A percentile compares a stretch with the other conserved stretches of the same genome.
These are phyloP conservation scores for Nipponacmea schrenckii DNA, from an alignment of 2,888 invertebrate species.

Conservation along the genomic window DNA sequence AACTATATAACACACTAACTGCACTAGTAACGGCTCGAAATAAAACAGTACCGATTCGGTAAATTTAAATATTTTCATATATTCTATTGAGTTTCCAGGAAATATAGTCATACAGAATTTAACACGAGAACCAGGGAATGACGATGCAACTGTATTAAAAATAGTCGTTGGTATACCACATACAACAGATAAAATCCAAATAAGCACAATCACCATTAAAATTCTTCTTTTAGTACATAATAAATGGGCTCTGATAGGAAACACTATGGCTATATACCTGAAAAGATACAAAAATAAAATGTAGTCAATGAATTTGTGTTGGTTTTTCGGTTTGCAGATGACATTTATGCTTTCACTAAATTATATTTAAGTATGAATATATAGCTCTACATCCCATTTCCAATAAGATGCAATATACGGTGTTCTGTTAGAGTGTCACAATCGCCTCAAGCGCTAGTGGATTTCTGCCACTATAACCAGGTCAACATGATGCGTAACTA, in stretches of 20 bases:
- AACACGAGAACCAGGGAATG: constrained; percentile 37
- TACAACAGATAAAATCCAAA: constrained; percentile 62
- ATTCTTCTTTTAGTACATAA: constrained; percentile 63
- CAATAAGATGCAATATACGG: too few relatives aligned
- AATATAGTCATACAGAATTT: constrained; percentile 60
- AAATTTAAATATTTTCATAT: constrained; percentile 59
- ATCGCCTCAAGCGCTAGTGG: too few relatives aligned
- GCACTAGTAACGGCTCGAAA: constrained; percentile 64
- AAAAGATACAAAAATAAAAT: constrained; percentile 29
- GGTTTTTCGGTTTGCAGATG: too few relatives aligned
- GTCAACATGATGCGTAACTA: too few relatives aligned
- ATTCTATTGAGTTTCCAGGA: constrained; percentile 35
- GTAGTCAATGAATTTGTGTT: background rate
- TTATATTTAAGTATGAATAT: too few relatives aligned
- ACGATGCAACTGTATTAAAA: constrained; percentile 54
- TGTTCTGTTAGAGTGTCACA: too few relatives aligned
- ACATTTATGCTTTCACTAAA: too few relatives aligned
- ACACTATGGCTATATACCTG: constrained; percentile 69
- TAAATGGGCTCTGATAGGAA: constrained; percentile 67
- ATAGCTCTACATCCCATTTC: too few relatives aligned
- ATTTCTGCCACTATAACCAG: too few relatives aligned
- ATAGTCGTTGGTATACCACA: constrained; percentile 62
- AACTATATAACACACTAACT: constrained; percentile 63
- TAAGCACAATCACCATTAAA: constrained; percentile 54
- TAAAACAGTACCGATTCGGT: constrained; percentile 65